A percentile compares a stretch with the other conserved stretches of the same genome.
Evolutionary conservation across 2,113 vertebrate genomes (phyloP).

Genomic region (Anguilla rostrata): DNA sequence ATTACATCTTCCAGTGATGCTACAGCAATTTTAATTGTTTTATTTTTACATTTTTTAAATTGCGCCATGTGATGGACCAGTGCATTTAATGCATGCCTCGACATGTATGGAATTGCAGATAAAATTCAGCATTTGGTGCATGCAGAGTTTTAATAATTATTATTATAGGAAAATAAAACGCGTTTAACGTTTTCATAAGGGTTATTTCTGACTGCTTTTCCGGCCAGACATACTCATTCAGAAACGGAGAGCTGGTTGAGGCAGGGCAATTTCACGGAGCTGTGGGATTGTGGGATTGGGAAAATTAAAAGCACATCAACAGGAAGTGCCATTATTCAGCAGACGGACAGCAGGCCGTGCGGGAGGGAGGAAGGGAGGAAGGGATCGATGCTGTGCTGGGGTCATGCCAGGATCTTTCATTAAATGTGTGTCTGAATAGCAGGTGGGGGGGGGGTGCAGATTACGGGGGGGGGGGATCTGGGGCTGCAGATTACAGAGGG

Average conservation of each 20-base stretch:
- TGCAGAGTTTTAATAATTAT: background rate
- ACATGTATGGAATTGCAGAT: slow-evolving; percentile 11
- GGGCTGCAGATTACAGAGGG: slow-evolving; percentile 33
- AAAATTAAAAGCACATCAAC: slow-evolving; percentile 31
- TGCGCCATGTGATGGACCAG: background rate
- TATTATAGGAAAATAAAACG: slow-evolving; percentile 18
- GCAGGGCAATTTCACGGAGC: background rate
- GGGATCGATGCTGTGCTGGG: slow-evolving; percentile 48
- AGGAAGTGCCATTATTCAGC: slow-evolving; percentile 34
- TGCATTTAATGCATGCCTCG: slow-evolving; percentile 3
- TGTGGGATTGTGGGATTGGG: background rate
- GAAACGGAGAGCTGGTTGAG: background rate
- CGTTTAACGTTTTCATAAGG: background rate
- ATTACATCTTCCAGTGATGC: slow-evolving; percentile 49
- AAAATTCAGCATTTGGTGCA: background rate
- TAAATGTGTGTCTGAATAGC: slow-evolving; percentile 47
- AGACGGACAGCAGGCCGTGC: slow-evolving; percentile 31
- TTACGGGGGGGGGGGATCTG: slow-evolving; percentile 15
- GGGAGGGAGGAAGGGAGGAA: slow-evolving; percentile 38
- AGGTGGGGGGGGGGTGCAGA: background rate
- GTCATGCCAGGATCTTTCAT: slow-evolving; percentile 51
- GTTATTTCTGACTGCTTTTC: background rate
- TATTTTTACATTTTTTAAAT: background rate
- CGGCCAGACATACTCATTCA: background rate
- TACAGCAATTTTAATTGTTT: background rate